Evolutionary conservation across 2,797 vertebrate species (phyloP), one percentile per base, ranked within the genome.

Genomic region (Manis pentadactyla): DNA sequence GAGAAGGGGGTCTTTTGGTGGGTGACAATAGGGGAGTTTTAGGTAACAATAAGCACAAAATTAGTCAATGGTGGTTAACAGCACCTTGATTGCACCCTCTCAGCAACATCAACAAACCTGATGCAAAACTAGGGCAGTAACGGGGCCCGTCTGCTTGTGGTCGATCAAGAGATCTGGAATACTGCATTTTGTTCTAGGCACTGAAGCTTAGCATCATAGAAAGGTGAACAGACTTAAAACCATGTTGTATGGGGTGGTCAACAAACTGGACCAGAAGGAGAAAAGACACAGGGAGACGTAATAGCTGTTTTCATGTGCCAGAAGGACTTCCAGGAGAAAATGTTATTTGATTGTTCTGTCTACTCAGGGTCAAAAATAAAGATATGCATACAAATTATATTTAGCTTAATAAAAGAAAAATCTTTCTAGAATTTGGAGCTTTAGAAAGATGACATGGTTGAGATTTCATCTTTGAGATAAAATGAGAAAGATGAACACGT

Each of bases 361-460:
- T 75, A 53, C 13, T 75, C 46, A 57, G 37, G 37, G 59, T 6
- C 31, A 39, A 94, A 87, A 81, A 79, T 37, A 81, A 86, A 86
- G 49, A 27, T 37, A 49, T 27, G 29, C 66, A 15, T 64, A 55
- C 2, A 74, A 79, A 55, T 46, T 55, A 71, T 57, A 39, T 64
- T 73, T 82, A 34, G 29, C 31, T 42, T 75, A 87, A 68, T 59
- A 37, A 68, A 59, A 51, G 59, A n/a, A 95, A 82, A 17, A 18
- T 87, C 39, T 59, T 92, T 95, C 39, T 68, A 82, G 83, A 87
- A 82, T 49, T 10, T 94, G 61, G 25, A 59, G 14, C 25, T 94
- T 89, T 66, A 51, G 49, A 64, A 66, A 74, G 49, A 49, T 59
- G 37, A 79, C 64, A n/a, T 66, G 66, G 59, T 74, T 64, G 59